Evolutionary conservation across 1,140 invertebrate species (phyloP).

Genomic region (Drosophila littoralis): DNA sequence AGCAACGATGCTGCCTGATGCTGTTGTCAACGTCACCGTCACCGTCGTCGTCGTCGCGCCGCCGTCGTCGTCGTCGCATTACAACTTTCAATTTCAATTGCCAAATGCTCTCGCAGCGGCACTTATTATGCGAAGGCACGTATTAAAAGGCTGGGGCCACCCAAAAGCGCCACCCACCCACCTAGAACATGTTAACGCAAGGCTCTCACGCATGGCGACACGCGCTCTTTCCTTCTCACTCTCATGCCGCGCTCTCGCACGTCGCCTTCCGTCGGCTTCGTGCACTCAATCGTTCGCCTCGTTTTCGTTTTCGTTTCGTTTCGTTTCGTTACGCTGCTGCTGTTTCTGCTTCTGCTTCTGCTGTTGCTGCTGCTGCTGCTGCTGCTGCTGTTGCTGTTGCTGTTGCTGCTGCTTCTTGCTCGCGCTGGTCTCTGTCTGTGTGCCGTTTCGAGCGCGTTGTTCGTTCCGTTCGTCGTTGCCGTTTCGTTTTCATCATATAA

Average conservation of each 20-base stretch:
- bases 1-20: background rate
- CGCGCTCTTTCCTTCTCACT: constrained; percentile 3
- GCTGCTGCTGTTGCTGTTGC: constrained; percentile 19
- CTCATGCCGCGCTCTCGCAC: constrained; percentile 9
- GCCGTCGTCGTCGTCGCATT: constrained; percentile 36
- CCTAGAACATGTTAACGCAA: constrained; percentile 29
- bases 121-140: constrained; percentile 47
- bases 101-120: constrained; percentile 50
- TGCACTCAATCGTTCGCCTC: constrained; percentile 32
- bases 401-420: constrained; percentile 35
- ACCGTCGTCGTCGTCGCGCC: background rate
- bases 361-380: constrained; percentile 13
- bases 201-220: constrained; percentile 42
- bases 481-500: constrained; percentile 65
- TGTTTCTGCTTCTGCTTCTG: constrained; percentile 14
- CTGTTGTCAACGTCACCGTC: constrained; percentile 20
- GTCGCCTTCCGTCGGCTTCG: constrained; percentile 34
- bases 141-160: constrained; percentile 21
- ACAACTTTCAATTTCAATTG: constrained; percentile 81
- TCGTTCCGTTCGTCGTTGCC: constrained; percentile 40
- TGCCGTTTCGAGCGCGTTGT: constrained; percentile 29
- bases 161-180: constrained; percentile 34
- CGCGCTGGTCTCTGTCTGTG: constrained; percentile 32
- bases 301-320: constrained; percentile 34
- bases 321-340: constrained; percentile 44